Percentiles rank a stretch among this genome's conserved stretches.
Evolutionary conservation across 2,113 vertebrate genomes (phyloP).

Genomic region (Rana temporaria): DNA sequence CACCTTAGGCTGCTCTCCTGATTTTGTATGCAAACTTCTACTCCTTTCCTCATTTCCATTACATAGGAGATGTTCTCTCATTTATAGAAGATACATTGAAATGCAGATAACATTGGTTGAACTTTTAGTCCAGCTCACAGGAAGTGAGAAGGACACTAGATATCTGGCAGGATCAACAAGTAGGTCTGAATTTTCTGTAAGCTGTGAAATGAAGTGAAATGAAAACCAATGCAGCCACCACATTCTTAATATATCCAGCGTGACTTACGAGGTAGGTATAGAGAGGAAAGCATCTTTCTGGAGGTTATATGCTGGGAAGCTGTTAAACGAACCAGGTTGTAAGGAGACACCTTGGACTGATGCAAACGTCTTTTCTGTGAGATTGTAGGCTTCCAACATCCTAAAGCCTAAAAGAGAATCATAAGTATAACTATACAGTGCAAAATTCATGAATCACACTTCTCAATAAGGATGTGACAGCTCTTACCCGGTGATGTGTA

Average conservation of each 20-base stretch:
- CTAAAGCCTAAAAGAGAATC: conserved; percentile 84
- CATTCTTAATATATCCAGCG: no score
- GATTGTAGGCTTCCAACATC: conserved; percentile 96
- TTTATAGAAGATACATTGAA: no score
- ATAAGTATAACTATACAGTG: conserved; percentile 20
- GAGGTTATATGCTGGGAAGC: conserved; percentile 85
- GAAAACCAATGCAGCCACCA: no score
- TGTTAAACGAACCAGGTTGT: conserved; percentile 95
- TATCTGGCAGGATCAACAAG: no score
- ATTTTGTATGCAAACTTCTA: background rate
- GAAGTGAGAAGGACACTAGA: no score
- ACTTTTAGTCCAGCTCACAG: no score
- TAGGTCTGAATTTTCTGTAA: no score
- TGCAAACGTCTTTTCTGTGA: conserved; percentile 91
- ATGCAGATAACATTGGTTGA: no score
- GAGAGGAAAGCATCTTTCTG: conserved; percentile 89
- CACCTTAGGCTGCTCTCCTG: no score
- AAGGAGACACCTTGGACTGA: conserved; percentile 87
- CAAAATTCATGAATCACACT: background rate
- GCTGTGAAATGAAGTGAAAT: no score
- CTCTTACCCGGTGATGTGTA: conserved; percentile 93
- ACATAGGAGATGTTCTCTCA: no score
- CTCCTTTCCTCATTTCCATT: background rate
- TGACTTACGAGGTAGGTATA: conserved; percentile 87
- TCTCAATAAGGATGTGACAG: background rate